phyloP scores from a whole-genome alignment of 2,888 invertebrate species.

The Papilio gigon region DNA sequence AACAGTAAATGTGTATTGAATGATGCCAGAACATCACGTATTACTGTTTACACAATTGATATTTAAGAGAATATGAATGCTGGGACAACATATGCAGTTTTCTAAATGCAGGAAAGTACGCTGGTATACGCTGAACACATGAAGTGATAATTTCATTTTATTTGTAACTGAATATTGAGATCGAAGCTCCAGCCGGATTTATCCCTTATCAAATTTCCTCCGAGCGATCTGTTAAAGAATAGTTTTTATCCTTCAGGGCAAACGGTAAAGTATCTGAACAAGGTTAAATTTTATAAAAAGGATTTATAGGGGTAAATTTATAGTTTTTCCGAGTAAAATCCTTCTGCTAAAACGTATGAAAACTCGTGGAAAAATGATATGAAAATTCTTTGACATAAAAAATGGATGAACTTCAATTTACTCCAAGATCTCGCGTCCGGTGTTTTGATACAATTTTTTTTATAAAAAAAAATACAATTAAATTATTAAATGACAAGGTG shows the following conservation, averaged over 20 bases:
- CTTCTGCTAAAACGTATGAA: conserved; percentile 18
- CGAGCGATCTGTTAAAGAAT: conserved; percentile 18
- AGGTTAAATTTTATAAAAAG: conserved; percentile 23
- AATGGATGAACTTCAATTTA: conserved; percentile 8
- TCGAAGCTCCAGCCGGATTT: conserved; percentile 2
- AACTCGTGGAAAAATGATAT: conserved; percentile 7
- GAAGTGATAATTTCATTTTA: neutral
- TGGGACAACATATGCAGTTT: neutral
- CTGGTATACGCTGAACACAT: neutral
- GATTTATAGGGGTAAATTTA: conserved; percentile 25
- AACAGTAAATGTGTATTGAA: no score
- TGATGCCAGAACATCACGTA: no score
- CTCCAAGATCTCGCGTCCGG: neutral
- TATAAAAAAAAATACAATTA: neutral
- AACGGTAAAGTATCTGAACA: conserved; percentile 14
- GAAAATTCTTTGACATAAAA: conserved; percentile 2
- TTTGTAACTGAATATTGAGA: neutral
- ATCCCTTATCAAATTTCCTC: conserved; percentile 14
- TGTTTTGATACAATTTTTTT: neutral
- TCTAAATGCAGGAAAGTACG: neutral
- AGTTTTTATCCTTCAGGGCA: conserved; percentile 18
- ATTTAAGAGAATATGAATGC: no score
- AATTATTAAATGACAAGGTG: neutral
- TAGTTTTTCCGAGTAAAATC: conserved; percentile 19
- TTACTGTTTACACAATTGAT: no score